Evolutionary conservation across 2,797 vertebrate species (phyloP), one percentile per base, ranked within the genome.

Genomic region (Nyctibius grandis): DNA sequence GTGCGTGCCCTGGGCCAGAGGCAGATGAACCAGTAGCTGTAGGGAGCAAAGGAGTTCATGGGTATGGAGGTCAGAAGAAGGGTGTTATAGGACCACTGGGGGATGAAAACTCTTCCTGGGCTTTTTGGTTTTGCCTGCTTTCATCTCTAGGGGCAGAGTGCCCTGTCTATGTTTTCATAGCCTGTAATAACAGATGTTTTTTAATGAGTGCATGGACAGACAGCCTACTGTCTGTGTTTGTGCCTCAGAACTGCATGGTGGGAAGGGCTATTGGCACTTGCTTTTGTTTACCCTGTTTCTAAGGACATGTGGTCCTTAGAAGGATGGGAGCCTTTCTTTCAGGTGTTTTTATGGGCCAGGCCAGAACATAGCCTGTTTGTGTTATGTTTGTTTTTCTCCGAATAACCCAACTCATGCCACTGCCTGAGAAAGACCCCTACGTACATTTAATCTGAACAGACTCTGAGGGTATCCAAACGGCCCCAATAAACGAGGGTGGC

Each of bases 221-320:
- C 92, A 87, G 59, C 36, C 63, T 87, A 67, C 96, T 96, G 92
- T 95, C 88, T 95, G 93, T 18, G 47, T 89, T 91, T 91, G 54
- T 89, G 85, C 77, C 81, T 96, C 86, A 92, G 84, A 92, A 79
- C 73, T 81, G 65, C 36, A 2, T 31, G 42, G 80, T 91, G 67
- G 88, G 86, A 89, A 97, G 81, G 67, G 47, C 67, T 92, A 77
- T 84, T 92, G 93, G 93, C 88, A 59, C 63, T 94, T 92, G 83
- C 59, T 69, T 78, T 93, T 96, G 70, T 96, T 96, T 94, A 87
- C 59, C 78, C 57, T 75, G 51, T 70, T 88, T 75, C 90, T 70
- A 76, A 82, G 84, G 80, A 75, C 48, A 31, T 90, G 70, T 78
- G 73, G 83, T 90, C 85, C 56, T 79, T 40, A 59, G 73, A 93